These are phyloP conservation scores for Podocnemis expansa DNA, from an alignment of 2,113 vertebrate genomes.

Conservation along the genomic window DNA sequence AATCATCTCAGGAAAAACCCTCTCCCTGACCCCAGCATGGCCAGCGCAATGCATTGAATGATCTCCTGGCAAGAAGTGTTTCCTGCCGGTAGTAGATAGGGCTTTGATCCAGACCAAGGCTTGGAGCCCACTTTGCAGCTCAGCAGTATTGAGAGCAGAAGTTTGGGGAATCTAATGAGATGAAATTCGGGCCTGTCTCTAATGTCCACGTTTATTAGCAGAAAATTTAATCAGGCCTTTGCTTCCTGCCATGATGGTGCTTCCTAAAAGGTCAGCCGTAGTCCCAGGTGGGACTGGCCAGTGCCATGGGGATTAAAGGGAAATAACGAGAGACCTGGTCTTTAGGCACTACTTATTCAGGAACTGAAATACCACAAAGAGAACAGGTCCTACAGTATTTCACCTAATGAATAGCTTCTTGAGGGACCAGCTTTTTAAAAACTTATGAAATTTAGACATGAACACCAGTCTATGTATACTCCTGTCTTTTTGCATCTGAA, in stretches of 20 bases:
- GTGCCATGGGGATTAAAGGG: background rate
- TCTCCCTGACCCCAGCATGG: background rate
- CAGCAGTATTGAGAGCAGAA: background rate
- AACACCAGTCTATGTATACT: background rate
- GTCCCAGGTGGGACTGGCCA: background rate
- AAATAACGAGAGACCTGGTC: background rate
- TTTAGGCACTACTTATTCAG: background rate
- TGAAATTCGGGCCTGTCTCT: background rate
- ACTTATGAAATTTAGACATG: background rate
- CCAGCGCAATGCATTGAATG: fast-evolving
- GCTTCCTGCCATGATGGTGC: fast-evolving
- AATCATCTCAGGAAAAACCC: background rate
- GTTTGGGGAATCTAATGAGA: background rate
- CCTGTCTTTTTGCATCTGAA: background rate
- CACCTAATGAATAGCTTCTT: background rate
- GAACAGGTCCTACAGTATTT: background rate
- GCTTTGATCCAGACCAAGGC: background rate
- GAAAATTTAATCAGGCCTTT: background rate
- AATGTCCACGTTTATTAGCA: background rate
- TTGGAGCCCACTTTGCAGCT: background rate
- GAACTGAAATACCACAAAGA: background rate
- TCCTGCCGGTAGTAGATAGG: background rate
- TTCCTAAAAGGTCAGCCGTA: background rate
- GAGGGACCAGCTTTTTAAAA: background rate
- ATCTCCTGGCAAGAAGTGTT: background rate